Evolutionary conservation across 1,140 invertebrate genomes (phyloP), one percentile per base, ranked within the genome.

Genomic region (Hycleus phaleratus): DNA sequence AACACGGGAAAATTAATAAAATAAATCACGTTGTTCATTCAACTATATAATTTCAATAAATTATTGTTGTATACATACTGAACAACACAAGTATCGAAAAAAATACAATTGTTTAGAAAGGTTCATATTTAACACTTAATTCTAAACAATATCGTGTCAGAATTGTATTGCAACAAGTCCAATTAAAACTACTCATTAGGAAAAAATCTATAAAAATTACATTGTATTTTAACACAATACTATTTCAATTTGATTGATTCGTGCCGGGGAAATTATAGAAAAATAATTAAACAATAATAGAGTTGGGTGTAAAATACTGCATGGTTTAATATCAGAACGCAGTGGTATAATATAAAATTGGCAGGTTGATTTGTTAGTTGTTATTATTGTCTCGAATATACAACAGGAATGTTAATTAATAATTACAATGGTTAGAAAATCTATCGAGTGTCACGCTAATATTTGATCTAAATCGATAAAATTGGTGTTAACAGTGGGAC

Each of bases 291-390:
- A 43, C 42, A 43, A 43, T 43, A 53, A 46, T 53, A 46, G 44
- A 45, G 51, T 53, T 32, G 51, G 46, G 51, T 46, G 51, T 53
- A 46, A 46, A 53, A 53, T 53, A 38, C 39, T 32, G 7, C 18
- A 18, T 18, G 32, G 32, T 32, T 32, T 32, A 32, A 32, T 32
- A 32, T 32, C 32, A 32, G 7, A 32, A 32, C 32, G 3, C 32
- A 32, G 7, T 32, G 18, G 18, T 18, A 18, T 18, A 55, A 55
- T 45, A 55, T 55, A 46, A 47, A 25, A 48, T 48, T 56, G 54
- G 45, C 54, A 56, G 45, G 54, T 56, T 48, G 45, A 56, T 48
- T 48, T 56, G 46, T 56, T 48, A 39, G 46, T 39, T 52, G 46
- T 39, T 52, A 32, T 32, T 32, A 52, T 52, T 43, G 25, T 42